Conservation (phyloP, 1,140 invertebrate species). For the Plutomurus gul region DNA sequence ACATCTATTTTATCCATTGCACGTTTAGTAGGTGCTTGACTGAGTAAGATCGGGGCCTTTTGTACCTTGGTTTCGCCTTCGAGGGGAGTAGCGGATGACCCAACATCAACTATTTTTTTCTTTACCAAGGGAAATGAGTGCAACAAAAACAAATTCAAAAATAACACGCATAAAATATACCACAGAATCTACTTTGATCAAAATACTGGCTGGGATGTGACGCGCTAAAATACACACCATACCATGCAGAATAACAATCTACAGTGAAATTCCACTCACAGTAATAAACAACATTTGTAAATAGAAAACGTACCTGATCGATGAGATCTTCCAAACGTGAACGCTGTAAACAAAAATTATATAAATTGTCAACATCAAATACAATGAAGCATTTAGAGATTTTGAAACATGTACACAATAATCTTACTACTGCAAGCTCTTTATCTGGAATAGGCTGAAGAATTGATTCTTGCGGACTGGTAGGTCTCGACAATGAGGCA, state of each 20-base stretch:
- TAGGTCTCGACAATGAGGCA: constrained; percentile 85
- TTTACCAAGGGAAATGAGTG: not conserved
- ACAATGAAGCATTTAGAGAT: constrained; percentile 62
- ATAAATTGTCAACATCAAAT: too few species aligned
- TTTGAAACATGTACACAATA: too few species aligned
- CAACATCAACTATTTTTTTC: constrained; percentile 1
- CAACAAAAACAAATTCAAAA: constrained; percentile 4
- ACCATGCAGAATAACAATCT: constrained; percentile 13
- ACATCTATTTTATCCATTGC: constrained; percentile 39
- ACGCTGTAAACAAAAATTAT: too few species aligned
- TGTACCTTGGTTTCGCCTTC: constrained; percentile 25
- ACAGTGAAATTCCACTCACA: not conserved
- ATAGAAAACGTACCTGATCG: constrained; percentile 74
- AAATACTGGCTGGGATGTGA: too few species aligned
- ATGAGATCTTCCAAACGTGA: constrained; percentile 84
- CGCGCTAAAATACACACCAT: not conserved
- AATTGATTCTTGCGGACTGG: constrained; percentile 77
- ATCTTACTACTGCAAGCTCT: constrained; percentile 68
- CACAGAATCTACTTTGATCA: not conserved
- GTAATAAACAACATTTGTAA: not conserved
- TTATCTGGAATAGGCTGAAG: constrained; percentile 79
- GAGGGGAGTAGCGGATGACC: not conserved
- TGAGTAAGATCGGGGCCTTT: constrained; percentile 8
- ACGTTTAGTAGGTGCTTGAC: constrained; percentile 25
- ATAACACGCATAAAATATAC: not conserved